Evolutionary conservation across 1,140 invertebrate genomes (phyloP), one percentile per base, ranked within the genome.

Genomic region (Micrasema longulum): DNA sequence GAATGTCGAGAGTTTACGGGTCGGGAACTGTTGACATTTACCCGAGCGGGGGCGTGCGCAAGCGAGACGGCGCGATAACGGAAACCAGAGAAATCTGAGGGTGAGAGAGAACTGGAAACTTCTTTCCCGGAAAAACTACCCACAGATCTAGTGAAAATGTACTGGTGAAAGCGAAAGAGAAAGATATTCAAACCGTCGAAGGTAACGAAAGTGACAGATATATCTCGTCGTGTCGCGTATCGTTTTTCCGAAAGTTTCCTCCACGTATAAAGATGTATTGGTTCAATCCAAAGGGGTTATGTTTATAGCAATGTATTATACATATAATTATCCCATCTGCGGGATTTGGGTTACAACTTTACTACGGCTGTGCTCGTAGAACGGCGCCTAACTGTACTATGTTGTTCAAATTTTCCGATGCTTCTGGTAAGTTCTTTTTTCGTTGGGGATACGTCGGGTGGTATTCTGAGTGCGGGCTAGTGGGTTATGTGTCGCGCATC

Each of bases 11-110:
- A 65, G 63, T 65, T 65, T 45, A 48, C 63, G 63, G 63, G 63
- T 65, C 63, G 22, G 11, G 50, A 26, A 26, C 10, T 47, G 63
- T 65, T 65, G 63, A 65, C 63, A 65, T 65, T 65, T 65, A 48
- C 63, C 26, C 20, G 63, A 14, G 22, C 12, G 63, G 45, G 43
- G 14, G n/a, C n/a, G 63, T 16, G 20, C 22, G 36, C 12, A 12
- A 22, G 50, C 18, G 50, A 22, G 10, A 22, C 2, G 22, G 50
- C 22, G 26, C n/a, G 22, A 23, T 53, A 10, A 23, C 50, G 50
- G n/a, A 45, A n/a, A 22, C 50, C 50, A 23, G 50, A 53, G 26
- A 45, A 45, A n/a, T 14, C 18, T 45, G n/a, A n/a, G n/a, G n/a
- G 22, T 53, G 18, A 22, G 50, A 23, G 50, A 31, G 7, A 26